Conservation (phyloP, 2,113 vertebrate species). For the Leptocoma aspasia region DNA sequence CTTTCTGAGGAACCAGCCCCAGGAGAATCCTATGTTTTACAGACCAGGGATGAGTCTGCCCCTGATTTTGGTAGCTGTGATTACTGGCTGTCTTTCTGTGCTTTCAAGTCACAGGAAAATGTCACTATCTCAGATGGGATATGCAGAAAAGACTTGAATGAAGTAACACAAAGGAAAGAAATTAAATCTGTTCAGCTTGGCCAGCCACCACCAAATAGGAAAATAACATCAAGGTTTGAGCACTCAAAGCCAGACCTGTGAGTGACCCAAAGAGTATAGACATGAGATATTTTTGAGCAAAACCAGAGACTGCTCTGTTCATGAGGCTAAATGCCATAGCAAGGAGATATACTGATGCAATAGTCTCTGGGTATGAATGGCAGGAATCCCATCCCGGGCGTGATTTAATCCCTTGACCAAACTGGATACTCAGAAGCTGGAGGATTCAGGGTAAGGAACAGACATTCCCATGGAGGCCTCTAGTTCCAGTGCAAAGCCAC, state of each 20-base stretch:
- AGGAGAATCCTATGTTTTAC: neutral
- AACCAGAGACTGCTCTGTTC: neutral
- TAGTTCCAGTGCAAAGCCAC: neutral
- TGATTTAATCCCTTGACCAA: neutral
- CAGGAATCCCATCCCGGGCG: neutral
- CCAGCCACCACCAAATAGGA: neutral
- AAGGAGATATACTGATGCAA: neutral
- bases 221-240: neutral
- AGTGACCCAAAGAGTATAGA: neutral
- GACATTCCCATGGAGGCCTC: neutral
- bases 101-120: neutral
- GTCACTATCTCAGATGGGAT: neutral
- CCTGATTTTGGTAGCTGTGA: neutral
- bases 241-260: neutral
- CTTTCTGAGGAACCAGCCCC: neutral
- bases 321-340: neutral
- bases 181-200: neutral
- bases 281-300: neutral
- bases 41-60: neutral
- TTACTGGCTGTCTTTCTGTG: neutral
- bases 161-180: neutral
- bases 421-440: neutral
- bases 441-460: neutral
- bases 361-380: neutral
- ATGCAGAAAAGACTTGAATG: neutral